Conservation (phyloP, 1,140 invertebrate species). For the Calliphora vicina region DNA sequence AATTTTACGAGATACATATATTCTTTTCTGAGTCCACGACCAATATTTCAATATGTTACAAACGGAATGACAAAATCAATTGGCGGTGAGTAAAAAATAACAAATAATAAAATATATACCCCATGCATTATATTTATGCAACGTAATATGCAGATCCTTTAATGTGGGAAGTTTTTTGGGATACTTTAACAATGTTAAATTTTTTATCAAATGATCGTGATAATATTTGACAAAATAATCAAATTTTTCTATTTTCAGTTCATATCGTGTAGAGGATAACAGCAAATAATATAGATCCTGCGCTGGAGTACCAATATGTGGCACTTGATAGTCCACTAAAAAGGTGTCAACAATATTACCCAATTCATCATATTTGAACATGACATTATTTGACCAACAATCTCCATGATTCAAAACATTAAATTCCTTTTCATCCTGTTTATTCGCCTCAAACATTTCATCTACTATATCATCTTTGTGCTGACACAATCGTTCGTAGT, state of each 20-base stretch:
- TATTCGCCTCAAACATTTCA: neutral
- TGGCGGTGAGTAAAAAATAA: too few relatives aligned
- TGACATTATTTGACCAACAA: slow-evolving; percentile 66
- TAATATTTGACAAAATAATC: slow-evolving; percentile 51
- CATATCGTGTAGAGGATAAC: slow-evolving; percentile 45
- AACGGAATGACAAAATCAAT: too few relatives aligned
- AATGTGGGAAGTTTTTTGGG: slow-evolving; percentile 55
- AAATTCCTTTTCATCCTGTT: slow-evolving; percentile 65
- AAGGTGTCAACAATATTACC: slow-evolving; percentile 58
- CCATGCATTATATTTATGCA: slow-evolving; percentile 46
- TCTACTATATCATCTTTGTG: neutral
- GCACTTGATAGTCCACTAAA: slow-evolving; percentile 52
- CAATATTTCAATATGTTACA: too few relatives aligned
- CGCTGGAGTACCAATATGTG: slow-evolving; percentile 48
- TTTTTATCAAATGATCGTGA: slow-evolving; percentile 45
- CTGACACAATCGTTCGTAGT: neutral
- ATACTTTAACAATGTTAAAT: slow-evolving; percentile 46
- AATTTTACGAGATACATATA: too few relatives aligned
- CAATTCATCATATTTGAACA: slow-evolving; percentile 67
- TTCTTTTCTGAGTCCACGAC: too few relatives aligned
- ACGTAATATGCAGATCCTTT: slow-evolving; percentile 46
- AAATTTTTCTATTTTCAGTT: slow-evolving; percentile 44
- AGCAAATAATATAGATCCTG: slow-evolving; percentile 61
- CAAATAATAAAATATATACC: slow-evolving; percentile 36
- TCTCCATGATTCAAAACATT: slow-evolving; percentile 73